phyloP scores from a whole-genome alignment of 1,140 invertebrate genomes.

The Zaprionus ornatus region DNA sequence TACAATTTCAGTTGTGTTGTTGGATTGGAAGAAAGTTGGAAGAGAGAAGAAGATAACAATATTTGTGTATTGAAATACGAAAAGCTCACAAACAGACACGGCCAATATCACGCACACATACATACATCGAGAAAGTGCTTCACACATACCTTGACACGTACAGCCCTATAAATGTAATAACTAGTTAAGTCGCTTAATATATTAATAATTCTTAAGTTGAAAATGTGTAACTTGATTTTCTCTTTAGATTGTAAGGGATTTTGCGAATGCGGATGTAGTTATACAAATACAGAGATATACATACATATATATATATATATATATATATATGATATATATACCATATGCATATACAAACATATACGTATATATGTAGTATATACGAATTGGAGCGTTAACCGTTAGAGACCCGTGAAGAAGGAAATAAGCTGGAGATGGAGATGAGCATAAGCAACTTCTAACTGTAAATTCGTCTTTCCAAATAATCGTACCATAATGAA shows the following conservation, averaged over 20 bases:
- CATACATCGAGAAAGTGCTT: constrained; percentile 1
- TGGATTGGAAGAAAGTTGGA: neutral
- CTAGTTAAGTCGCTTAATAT: constrained; percentile 38
- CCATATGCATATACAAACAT: constrained; percentile 13
- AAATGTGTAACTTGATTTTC: constrained; percentile 41
- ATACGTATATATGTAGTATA: constrained; percentile 24
- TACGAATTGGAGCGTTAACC: constrained; percentile 41
- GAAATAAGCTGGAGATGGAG: constrained; percentile 17
- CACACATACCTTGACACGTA: constrained; percentile 22
- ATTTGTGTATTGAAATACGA: neutral
- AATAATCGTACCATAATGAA: constrained; percentile 68
- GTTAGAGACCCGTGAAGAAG: constrained; percentile 24
- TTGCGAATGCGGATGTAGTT: constrained; percentile 37
- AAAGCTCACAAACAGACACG: neutral
- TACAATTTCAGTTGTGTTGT: neutral
- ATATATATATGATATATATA: constrained; percentile 12
- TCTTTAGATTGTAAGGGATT: constrained; percentile 23
- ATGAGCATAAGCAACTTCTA: constrained; percentile 65
- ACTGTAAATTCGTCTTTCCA: constrained; percentile 81
- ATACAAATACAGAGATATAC: constrained; percentile 17
- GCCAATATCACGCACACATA: neutral
- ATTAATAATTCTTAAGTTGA: constrained; percentile 42
- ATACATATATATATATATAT: constrained; percentile 6
- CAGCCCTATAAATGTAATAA: constrained; percentile 24
- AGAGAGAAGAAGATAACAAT: neutral